Percentiles rank a stretch among this genome's conserved stretches.
Evolutionary conservation across 2,888 invertebrate genomes (phyloP).

Genomic region (Noctua pronuba): DNA sequence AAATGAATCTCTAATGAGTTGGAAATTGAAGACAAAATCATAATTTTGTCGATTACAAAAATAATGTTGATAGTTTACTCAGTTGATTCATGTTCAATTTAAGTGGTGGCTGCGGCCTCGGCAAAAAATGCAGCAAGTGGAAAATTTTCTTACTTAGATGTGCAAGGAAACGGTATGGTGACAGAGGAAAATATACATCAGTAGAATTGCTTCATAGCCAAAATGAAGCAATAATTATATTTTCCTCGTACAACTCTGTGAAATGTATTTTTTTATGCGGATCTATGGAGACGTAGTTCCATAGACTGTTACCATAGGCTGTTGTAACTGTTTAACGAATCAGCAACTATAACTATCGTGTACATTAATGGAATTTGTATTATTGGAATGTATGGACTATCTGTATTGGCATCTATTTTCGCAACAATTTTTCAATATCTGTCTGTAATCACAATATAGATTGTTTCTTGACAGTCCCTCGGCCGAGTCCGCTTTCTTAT

Average conservation of each 20-base stretch:
- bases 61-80: conserved; percentile 25
- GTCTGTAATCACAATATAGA: conserved; percentile 78
- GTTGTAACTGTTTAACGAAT: conserved; percentile 3
- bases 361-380: conserved; percentile 23
- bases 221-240: neutral
- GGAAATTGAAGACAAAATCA: conserved; percentile 46
- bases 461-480: conserved; percentile 82
- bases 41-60: conserved; percentile 28
- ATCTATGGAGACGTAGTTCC: neutral
- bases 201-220: neutral
- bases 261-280: neutral
- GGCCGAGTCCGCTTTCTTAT: conserved; percentile 86
- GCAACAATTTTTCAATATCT: conserved; percentile 67
- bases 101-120: neutral
- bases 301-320: too few species aligned
- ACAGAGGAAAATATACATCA: neutral
- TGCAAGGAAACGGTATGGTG: neutral
- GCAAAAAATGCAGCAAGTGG: conserved; percentile 3
- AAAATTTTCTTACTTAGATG: neutral
- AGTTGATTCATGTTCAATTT: neutral
- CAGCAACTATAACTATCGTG: neutral
- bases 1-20: conserved; percentile 72
- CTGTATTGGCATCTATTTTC: conserved; percentile 58
- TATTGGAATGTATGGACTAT: conserved; percentile 28
- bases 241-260: neutral